Evolutionary conservation across 2,888 invertebrate species (phyloP).

Genomic region (Fragum sueziense): DNA sequence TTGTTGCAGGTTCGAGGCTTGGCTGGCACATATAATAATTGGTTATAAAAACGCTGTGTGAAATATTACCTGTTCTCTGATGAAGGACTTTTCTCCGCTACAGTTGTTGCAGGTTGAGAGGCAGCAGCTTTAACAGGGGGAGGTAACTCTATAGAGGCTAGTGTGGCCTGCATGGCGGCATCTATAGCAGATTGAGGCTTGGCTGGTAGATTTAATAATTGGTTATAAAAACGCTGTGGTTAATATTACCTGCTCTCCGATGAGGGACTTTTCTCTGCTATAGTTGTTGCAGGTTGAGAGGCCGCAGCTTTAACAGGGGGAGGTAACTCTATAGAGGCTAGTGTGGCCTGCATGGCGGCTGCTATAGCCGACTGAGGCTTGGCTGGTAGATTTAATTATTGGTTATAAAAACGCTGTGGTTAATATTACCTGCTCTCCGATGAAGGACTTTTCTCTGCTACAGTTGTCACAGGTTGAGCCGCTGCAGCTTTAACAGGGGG

Average conservation of each 20-base stretch:
- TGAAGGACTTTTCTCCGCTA: constrained; percentile 54
- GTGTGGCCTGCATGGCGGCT: constrained; percentile 96
- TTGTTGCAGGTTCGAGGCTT: too few relatives aligned
- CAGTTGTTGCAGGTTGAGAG: constrained; percentile 37
- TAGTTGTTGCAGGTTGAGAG: constrained; percentile 37
- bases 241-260: constrained; percentile 61
- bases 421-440: constrained; percentile 61
- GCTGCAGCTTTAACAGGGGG: constrained; percentile 62
- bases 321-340: constrained; percentile 90
- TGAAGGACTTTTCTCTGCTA: constrained; percentile 54
- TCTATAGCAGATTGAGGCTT: constrained; percentile 85
- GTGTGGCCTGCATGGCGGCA: constrained; percentile 96
- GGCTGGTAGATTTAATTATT: too few relatives aligned
- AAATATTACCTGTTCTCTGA: constrained; percentile 60
- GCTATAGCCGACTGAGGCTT: constrained; percentile 85
- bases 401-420: too few relatives aligned
- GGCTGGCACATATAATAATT: too few relatives aligned
- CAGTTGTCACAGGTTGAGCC: constrained; percentile 37
- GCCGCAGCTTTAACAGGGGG: constrained; percentile 63
- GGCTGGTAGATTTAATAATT: too few relatives aligned
- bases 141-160: constrained; percentile 90
- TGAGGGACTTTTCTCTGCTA: constrained; percentile 54
- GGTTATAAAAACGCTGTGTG: too few relatives aligned
- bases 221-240: too few relatives aligned
- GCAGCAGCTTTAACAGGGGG: constrained; percentile 63